Percentiles rank a stretch among this genome's conserved stretches.
phyloP scores from a whole-genome alignment of 2,888 invertebrate genomes.

The Lissonota sp. region DNA sequence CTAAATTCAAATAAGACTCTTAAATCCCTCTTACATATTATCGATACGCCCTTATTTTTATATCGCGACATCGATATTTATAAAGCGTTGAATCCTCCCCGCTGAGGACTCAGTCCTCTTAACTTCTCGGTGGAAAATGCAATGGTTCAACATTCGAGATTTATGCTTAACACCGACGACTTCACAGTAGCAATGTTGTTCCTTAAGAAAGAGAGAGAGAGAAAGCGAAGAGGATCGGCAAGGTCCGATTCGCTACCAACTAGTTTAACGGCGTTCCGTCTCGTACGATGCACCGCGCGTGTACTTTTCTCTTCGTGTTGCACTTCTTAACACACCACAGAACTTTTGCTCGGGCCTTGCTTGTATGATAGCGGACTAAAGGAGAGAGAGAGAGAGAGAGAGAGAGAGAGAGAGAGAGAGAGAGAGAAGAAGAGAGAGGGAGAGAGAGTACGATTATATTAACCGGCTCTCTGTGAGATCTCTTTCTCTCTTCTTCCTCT shows the following conservation, averaged over 20 bases:
- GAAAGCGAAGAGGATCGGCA: conserved; percentile 53
- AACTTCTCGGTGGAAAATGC: conserved; percentile 47
- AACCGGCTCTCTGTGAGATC: conserved; percentile 35
- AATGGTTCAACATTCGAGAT: conserved; percentile 54
- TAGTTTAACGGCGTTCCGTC: conserved; percentile 66
- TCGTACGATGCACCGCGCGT: conserved; percentile 63
- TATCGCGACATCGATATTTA: too few species aligned
- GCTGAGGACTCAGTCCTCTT: conserved; percentile 17
- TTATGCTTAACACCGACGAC: conserved; percentile 62
- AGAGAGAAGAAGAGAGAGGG: neutral
- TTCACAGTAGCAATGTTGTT: conserved; percentile 54
- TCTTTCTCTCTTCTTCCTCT: conserved; percentile 21
- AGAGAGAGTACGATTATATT: conserved; percentile 59
- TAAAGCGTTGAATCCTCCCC: neutral
- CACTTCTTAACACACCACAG: conserved; percentile 15
- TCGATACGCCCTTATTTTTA: too few species aligned
- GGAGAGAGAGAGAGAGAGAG: neutral
- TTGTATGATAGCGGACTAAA: conserved; percentile 24
- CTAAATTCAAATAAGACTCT: too few species aligned
- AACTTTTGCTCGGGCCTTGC: conserved; percentile 2
- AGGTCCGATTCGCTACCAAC: conserved; percentile 64
- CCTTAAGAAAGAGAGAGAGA: conserved; percentile 11
- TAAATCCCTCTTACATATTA: too few species aligned
- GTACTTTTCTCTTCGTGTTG: conserved; percentile 15
- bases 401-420: conserved; percentile 2